Evolutionary conservation across 1,140 invertebrate genomes (phyloP), one percentile per base, ranked within the genome.

Genomic region (Drosophila paulistorum): DNA sequence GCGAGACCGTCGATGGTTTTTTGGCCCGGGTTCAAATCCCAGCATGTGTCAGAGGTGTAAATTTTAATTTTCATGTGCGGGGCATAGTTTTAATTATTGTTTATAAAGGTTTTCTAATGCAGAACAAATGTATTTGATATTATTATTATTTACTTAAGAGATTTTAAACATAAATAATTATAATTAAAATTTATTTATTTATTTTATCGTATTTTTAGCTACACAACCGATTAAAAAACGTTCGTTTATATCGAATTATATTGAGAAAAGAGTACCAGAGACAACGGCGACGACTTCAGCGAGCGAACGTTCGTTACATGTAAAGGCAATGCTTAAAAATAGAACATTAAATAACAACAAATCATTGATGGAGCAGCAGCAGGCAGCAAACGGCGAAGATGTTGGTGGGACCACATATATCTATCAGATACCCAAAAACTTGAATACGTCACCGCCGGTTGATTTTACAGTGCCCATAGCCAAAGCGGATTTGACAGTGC

Each of bases 291-390:
- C 45, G 37, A 17, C 58, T 11, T 7, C 65, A 1, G 7, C 33
- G 0, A 14, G 30, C 6, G 70, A 81, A 0, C 78, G 75, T 37
- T 76, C 87, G 0, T 17, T 61, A 55, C 77, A 90, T 9, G 74
- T 89, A 3, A 91, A 90, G 68, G 58, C 74, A 6, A 37, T 91
- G 6, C 39, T 91, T 0, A 90, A 90, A 26, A 77, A 77, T 48
- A 71, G 70, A 59, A 84, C 84, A 61, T 58, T 87, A n/a, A 84
- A 75, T 61, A 87, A 87, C 42, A 20, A 39, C 23, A 26, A 51
- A 1, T 41, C 14, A 9, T 2, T 55, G n/a, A 45, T 37, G n/a
- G 14, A n/a, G 0, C 64, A 72, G 26, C 23, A 11, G 35, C 35
- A 37, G 35, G 7, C 35, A 37, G 10, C 35, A 37, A 37, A 10